These are phyloP conservation scores for Melopsittacus undulatus DNA, from an alignment of 2,797 vertebrate genomes.

Conservation along the genomic window DNA sequence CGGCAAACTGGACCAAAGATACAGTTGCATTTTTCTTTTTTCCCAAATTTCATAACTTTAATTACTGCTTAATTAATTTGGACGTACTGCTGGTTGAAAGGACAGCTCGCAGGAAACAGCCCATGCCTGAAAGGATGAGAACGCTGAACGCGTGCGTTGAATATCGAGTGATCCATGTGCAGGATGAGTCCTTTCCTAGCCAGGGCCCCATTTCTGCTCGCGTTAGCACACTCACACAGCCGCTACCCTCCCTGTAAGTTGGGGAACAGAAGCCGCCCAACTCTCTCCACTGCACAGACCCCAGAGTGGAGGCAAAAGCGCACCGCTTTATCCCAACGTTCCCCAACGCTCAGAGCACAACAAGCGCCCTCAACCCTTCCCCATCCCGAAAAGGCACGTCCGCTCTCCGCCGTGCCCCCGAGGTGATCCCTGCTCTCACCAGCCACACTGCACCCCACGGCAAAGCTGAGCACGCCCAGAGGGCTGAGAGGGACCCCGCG, in stretches of 20 bases:
- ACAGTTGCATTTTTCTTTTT: not conserved
- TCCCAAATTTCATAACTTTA: not conserved
- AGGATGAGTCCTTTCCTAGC: not conserved
- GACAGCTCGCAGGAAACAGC: not conserved
- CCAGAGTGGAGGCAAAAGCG: too few relatives aligned
- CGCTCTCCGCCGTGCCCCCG: not conserved
- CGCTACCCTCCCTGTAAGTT: not conserved
- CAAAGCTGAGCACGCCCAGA: not conserved
- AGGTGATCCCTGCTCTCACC: not conserved
- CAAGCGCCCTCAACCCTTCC: fast-evolving
- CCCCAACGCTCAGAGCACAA: not conserved
- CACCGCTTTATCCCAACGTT: fast-evolving
- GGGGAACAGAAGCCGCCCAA: not conserved
- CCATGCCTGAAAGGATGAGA: not conserved
- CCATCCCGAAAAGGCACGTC: not conserved
- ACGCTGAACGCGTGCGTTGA: not conserved
- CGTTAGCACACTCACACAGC: not conserved
- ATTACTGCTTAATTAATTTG: not conserved
- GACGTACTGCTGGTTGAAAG: not conserved
- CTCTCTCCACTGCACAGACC: not conserved
- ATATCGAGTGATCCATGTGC: not conserved
- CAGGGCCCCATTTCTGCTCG: not conserved
- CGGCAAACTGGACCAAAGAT: not conserved
- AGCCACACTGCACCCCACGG: not conserved
- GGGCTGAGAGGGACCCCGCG: not conserved